Base-by-base conservation (phyloP, 2,113 vertebrate species). In the Oncorhynchus masou region DNA sequence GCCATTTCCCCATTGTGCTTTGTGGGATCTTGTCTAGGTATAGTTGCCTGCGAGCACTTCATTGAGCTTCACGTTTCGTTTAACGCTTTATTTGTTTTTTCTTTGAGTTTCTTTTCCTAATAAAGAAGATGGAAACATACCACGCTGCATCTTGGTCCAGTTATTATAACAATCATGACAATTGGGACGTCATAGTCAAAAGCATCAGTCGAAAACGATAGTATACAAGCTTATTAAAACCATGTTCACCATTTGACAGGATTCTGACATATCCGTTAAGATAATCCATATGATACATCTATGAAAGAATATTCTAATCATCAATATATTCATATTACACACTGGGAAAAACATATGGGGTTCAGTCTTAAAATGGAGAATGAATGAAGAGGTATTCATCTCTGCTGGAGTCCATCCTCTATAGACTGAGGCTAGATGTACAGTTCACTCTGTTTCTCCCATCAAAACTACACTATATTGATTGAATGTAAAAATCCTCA, bases 381-480 rank as follows among this genome's bases (percentile, higher is more conserved):
- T 9, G 19, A 9, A 27, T 66, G 22, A 29, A 69, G 59, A 59
- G 64, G 29, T 72, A 74, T 74, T 77, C 72, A 73, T 74, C 69
- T 81, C 70, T n/a, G 80, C 74, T 81, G 73, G 79, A 78, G 72
- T 68, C 64, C 60, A 65, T 81, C 78, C 70, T 80, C 73, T 70
- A 59, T 75, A 76, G 83, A 82, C 85, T 87, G 84, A 87, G 79
- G 83, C 71, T 71, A 68, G 65, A 25, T 65, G 11, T 51, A 16
- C 49, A 48, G 67, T 68, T 71, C n/a, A 4, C 77, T 79, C 86
- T 87, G 89, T 84, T 92, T 84, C 79, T 88, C 82, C 79, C 86
- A 84, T 91, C 86, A 87, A 54, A 66, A 9, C 25, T 74, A 76
- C 70, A 66, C 76, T 77, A 83, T 79, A 81, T 87, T 77, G 13